Conservation (phyloP, 2,888 invertebrate genomes). For the Schizaphis graminum region DNA sequence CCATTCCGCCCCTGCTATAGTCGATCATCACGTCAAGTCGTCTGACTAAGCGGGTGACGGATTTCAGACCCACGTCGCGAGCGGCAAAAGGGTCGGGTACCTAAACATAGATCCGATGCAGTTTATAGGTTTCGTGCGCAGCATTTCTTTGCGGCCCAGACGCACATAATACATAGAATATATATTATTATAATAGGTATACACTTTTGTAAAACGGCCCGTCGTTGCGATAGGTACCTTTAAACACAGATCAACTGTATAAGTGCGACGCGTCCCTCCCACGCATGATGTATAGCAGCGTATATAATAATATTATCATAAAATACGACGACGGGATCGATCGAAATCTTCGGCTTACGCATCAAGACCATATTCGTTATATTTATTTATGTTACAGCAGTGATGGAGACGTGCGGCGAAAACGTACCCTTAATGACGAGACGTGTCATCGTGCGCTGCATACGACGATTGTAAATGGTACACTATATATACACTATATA, state of each 20-base stretch:
- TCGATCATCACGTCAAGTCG: no score
- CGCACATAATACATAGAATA: background rate
- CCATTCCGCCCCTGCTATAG: no score
- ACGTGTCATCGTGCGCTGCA: background rate
- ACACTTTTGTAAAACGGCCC: background rate
- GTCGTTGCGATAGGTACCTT: background rate
- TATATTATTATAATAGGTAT: background rate
- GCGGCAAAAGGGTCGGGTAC: background rate
- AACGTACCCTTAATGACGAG: background rate
- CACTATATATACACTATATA: background rate
- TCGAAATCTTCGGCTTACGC: background rate
- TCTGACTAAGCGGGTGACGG: background rate
- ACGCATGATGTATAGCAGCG: background rate
- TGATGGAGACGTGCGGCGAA: background rate
- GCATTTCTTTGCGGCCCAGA: background rate
- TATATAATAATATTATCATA: background rate
- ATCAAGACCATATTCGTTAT: background rate
- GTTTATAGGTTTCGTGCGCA: background rate
- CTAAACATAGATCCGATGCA: background rate
- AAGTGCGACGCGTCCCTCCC: background rate
- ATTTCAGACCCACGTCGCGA: background rate
- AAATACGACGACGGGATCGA: background rate
- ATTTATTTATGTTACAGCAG: background rate
- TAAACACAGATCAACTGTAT: no score
- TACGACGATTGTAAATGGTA: background rate